Evolutionary conservation across 1,140 invertebrate species (phyloP), one percentile per base, ranked within the genome.

Genomic region (Drosophila littoralis): DNA sequence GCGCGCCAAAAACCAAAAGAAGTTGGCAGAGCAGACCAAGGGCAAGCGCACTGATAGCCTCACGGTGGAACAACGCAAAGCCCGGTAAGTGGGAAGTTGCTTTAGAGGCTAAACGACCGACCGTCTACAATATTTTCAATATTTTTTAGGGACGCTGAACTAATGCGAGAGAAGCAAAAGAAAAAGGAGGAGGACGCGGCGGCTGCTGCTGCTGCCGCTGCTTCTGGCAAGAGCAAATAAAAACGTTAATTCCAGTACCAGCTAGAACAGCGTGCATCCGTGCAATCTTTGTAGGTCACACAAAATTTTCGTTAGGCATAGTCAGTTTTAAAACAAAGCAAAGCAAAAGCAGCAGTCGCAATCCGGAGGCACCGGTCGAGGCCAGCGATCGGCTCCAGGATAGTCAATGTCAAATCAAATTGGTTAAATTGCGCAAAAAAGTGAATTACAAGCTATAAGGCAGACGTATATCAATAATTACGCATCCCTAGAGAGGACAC

Each of bases 141-240:
- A 2, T 17, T 72, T 93, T 93, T 57, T 83, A 97, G 96, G 85
- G 96, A 97, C 94, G 96, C 96, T 36, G 96, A 97, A 86, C 76
- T 95, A 77, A 96, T 97, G 96, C 93, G 96, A 86, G 95, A 96
- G 86, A 97, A 97, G 93, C 96, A 97, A 93, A 93, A 93, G 81
- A 95, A 94, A 91, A 95, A 95, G 83, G 94, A 95, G 75, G 94
- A 93, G 66, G 81, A 93, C 71, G 81, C 80, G 73, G 85, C 86
- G 46, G 68, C 80, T 50, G 82, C 78, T 13, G 79, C 77, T 43
- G 82, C 78, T 13, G 79, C 77, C 42, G 83, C 77, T 9, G 79
- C 77, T 43, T 75, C 77, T 17, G 58, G 82, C 15, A 74, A 79
- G 6, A 81, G 89, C 51, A 91, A 89, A 81, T 88, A 43, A 43